phyloP scores from a whole-genome alignment of 2,113 vertebrate species.

The Rhagologus leucostigma region DNA sequence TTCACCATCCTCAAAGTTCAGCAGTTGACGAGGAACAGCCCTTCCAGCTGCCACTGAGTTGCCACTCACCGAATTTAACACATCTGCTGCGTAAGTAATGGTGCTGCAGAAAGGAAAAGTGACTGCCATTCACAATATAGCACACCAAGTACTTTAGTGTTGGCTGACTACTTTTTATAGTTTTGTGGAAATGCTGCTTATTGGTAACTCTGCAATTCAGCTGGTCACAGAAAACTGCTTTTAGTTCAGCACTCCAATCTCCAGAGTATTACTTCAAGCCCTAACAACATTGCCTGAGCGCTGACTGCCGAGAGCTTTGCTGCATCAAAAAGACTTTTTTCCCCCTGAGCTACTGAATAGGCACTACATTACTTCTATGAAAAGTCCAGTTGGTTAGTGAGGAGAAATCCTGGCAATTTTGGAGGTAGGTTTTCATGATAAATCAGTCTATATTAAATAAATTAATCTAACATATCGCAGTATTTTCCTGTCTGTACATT shows the following conservation, averaged over 20 bases:
- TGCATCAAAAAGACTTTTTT: neutral
- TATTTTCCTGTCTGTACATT: neutral
- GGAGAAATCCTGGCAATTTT: neutral
- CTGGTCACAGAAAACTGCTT: neutral
- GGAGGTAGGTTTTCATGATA: neutral
- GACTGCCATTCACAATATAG: fast-evolving
- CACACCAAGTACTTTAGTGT: neutral
- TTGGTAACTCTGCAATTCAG: neutral
- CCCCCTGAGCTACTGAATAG: neutral
- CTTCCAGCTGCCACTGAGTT: neutral
- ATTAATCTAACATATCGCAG: neutral
- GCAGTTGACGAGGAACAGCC: neutral
- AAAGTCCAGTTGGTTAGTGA: neutral
- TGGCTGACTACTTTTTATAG: neutral
- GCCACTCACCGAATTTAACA: neutral
- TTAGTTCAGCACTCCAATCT: neutral
- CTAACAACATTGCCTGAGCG: neutral
- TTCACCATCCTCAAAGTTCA: neutral
- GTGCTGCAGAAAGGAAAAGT: neutral
- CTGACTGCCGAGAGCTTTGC: neutral
- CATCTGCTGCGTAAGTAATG: neutral
- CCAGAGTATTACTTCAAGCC: neutral
- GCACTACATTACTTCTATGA: no score
- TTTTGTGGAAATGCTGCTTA: neutral
- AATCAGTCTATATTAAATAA: neutral